These are phyloP conservation scores for Lagenorhynchus albirostris DNA, from an alignment of 2,113 vertebrate species.

Conservation along the genomic window DNA sequence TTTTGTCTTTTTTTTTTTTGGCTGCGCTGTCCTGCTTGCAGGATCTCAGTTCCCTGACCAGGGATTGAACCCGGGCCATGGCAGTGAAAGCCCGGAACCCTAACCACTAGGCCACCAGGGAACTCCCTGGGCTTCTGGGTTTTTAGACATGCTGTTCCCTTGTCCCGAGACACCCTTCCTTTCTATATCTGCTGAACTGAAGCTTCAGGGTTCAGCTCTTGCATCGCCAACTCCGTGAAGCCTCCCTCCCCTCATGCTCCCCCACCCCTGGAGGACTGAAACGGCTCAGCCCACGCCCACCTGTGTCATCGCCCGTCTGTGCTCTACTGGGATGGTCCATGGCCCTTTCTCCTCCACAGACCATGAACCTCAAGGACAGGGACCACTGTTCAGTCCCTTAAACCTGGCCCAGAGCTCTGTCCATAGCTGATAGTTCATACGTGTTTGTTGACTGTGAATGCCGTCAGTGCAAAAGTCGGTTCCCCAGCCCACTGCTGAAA, in stretches of 20 bases:
- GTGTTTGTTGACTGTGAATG: background rate
- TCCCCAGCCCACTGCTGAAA: background rate
- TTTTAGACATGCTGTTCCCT: background rate
- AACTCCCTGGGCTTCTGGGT: background rate
- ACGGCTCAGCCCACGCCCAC: background rate
- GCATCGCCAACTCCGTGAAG: background rate
- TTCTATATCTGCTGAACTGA: background rate
- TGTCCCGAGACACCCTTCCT: background rate
- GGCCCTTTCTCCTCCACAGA: background rate
- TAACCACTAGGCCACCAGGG: background rate
- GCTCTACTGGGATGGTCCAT: background rate
- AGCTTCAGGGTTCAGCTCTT: background rate
- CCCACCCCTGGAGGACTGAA: background rate
- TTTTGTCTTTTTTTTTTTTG: background rate
- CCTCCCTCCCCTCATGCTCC: background rate
- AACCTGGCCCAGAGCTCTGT: background rate
- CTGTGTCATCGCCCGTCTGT: accelerated
- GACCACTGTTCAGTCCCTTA: background rate
- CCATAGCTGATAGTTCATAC: background rate
- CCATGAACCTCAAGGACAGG: background rate
- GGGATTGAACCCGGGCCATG: background rate
- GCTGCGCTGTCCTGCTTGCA: background rate
- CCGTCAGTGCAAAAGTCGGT: background rate
- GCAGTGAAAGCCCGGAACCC: background rate
- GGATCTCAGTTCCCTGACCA: background rate